Conservation (phyloP, 2,888 invertebrate species). For the Polylopha cassiicola region DNA sequence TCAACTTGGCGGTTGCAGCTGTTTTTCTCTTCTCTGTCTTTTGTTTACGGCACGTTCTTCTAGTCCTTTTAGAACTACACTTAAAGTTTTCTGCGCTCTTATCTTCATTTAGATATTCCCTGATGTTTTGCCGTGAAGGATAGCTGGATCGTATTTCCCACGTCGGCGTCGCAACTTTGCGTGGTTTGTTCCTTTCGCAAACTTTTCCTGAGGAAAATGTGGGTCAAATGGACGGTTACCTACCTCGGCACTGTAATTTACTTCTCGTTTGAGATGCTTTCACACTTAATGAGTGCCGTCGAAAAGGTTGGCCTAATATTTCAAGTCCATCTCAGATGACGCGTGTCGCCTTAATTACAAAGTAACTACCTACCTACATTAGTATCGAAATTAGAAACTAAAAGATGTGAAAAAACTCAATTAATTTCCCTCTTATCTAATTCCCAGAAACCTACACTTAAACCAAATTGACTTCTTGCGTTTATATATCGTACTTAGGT, state of each 20-base stretch:
- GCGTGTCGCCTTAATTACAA: constrained; percentile 21
- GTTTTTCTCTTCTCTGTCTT: constrained; percentile 31
- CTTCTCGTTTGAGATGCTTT: constrained; percentile 42
- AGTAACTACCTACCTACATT: too few species aligned
- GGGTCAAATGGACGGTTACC: constrained; percentile 36
- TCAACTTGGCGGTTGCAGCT: constrained; percentile 34
- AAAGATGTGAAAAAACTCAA: constrained; percentile 18
- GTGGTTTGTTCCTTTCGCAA: constrained; percentile 46
- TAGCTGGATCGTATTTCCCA: constrained; percentile 56
- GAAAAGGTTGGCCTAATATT: constrained; percentile 19
- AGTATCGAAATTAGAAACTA: constrained; percentile 11
- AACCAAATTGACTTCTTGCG: too few species aligned
- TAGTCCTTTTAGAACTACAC: constrained; percentile 30
- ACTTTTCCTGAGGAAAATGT: constrained; percentile 49
- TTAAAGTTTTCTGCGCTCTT: constrained; percentile 38
- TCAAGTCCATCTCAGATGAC: constrained; percentile 21
- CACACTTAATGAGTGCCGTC: constrained; percentile 39
- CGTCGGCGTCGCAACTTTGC: constrained; percentile 36
- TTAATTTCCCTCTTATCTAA: too few species aligned
- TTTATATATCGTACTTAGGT: too few species aligned
- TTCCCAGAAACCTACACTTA: too few species aligned
- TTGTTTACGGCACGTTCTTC: constrained; percentile 41
- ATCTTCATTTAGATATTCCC: constrained; percentile 55
- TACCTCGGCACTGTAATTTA: constrained; percentile 47
- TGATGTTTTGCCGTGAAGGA: constrained; percentile 55